A percentile compares a stretch with the other conserved stretches of the same genome.
Conservation (phyloP, 2,888 invertebrate genomes). For the Lamproptera curius region DNA sequence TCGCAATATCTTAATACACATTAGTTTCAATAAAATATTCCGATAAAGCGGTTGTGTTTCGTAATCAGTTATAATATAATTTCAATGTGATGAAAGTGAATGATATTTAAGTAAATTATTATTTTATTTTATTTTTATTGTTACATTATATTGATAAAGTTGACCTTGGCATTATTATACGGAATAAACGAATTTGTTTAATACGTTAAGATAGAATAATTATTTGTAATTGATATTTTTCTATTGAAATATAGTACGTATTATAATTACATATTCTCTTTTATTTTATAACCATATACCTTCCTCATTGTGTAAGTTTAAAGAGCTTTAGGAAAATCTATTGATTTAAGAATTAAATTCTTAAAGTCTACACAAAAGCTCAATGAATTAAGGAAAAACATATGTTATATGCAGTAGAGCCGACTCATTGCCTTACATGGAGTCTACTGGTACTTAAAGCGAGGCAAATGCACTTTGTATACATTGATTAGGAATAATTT, state of each 20-base stretch:
- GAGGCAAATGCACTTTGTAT: too few species aligned
- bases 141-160: not conserved
- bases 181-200: constrained; percentile 9
- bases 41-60: not conserved
- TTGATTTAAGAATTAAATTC: too few species aligned
- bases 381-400: too few species aligned
- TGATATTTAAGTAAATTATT: constrained; percentile 5
- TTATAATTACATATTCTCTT: constrained; percentile 4
- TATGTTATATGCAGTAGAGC: too few species aligned
- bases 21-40: constrained; percentile 3
- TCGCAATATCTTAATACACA: too few species aligned
- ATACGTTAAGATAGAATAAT: constrained; percentile 9
- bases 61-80: constrained; percentile 1
- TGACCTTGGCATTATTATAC: constrained; percentile 6
- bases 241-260: constrained; percentile 15
- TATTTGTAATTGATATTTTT: constrained; percentile 18
- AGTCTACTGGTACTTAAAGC: too few species aligned
- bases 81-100: not conserved
- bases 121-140: constrained; percentile 9
- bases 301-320: too few species aligned
- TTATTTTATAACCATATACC: not conserved
- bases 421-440: too few species aligned
- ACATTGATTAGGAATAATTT: too few species aligned
- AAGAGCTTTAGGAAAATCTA: too few species aligned
- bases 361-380: too few species aligned